A percentile compares a stretch with the other conserved stretches of the same genome.
Conservation (phyloP, 2,888 invertebrate genomes). For the Limnephilus rhombicus region DNA sequence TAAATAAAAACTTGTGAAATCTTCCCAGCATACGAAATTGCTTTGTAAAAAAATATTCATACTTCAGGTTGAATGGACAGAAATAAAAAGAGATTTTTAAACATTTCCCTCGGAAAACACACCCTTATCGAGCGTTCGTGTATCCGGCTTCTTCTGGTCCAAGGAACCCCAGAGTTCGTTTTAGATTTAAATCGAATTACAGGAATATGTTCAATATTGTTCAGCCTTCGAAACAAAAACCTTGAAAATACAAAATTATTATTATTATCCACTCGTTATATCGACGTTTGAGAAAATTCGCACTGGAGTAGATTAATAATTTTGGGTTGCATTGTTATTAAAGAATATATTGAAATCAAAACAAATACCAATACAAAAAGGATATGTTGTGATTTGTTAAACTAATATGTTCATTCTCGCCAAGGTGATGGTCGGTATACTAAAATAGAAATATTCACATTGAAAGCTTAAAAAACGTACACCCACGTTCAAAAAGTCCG, state of each 20-base stretch:
- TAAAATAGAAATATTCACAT: not conserved
- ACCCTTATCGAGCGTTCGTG: not conserved
- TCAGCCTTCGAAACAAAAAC: not conserved
- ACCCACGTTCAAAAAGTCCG: not conserved
- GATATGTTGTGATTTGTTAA: not conserved
- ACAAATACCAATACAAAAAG: not conserved
- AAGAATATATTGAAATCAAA: not conserved
- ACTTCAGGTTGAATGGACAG: slow-evolving; percentile 14
- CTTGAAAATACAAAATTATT: not conserved
- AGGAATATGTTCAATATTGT: not conserved
- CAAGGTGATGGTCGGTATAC: not conserved
- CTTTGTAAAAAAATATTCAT: slow-evolving; percentile 21
- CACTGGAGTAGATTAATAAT: not conserved
- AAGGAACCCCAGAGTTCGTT: not conserved
- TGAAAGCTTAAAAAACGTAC: not conserved
- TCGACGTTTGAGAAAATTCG: not conserved
- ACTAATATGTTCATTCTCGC: not conserved
- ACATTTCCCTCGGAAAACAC: not conserved
- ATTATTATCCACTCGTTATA: not conserved
- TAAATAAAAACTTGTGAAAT: not conserved
- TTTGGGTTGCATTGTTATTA: not conserved
- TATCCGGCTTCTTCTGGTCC: not conserved
- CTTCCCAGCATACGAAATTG: not conserved
- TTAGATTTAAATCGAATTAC: not conserved
- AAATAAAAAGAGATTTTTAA: slow-evolving; percentile 23